These are phyloP conservation scores for Lasioglossum villosulum DNA, from an alignment of 2,888 invertebrate species.

Conservation along the genomic window DNA sequence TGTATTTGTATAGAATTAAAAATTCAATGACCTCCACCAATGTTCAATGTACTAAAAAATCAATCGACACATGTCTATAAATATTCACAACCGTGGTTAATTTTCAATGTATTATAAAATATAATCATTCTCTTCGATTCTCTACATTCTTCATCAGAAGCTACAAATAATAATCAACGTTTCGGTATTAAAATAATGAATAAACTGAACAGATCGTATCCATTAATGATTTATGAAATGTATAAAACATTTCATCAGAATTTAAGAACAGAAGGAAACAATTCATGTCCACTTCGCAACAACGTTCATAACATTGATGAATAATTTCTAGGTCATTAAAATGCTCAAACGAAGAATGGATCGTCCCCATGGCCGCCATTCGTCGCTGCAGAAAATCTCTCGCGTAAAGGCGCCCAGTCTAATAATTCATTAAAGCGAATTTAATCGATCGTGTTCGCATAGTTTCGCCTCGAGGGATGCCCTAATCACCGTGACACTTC, in stretches of 20 bases:
- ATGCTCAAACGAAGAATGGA: neutral
- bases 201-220: too few species aligned
- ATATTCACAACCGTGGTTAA: too few species aligned
- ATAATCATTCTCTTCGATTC: too few species aligned
- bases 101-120: too few species aligned
- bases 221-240: too few species aligned
- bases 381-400: neutral
- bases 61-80: too few species aligned
- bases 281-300: neutral
- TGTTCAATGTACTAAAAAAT: too few species aligned
- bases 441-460: neutral
- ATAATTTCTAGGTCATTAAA: neutral
- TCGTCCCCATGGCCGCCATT: neutral
- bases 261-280: neutral
- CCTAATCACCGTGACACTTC: conserved; percentile 4
- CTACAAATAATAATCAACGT: neutral
- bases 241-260: neutral
- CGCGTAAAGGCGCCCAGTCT: neutral
- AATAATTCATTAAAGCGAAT: neutral
- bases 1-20: too few species aligned
- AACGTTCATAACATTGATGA: neutral
- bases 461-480: neutral
- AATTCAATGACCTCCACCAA: too few species aligned
- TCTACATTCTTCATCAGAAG: too few species aligned
- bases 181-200: neutral